These are phyloP conservation scores for Limnephilus marmoratus DNA, from an alignment of 2,888 invertebrate genomes.

Conservation along the genomic window DNA sequence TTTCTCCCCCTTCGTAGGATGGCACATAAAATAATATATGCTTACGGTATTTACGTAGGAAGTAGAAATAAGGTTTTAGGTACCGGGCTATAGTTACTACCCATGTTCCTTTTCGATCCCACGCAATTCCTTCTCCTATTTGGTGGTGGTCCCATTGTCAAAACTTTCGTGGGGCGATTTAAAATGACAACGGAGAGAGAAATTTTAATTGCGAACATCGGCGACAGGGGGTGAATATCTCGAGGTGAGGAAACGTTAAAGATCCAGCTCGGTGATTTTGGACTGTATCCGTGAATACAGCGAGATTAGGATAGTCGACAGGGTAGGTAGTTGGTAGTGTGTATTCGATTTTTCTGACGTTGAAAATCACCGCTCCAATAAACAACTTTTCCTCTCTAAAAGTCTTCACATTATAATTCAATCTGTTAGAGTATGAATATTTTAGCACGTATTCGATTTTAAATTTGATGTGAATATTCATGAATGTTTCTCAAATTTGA, in stretches of 20 bases:
- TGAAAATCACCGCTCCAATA: not conserved
- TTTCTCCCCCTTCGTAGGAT: not conserved
- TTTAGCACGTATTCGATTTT: too few relatives aligned
- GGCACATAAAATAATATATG: not conserved
- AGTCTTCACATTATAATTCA: too few relatives aligned
- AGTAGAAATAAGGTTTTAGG: not conserved
- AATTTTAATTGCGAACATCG: conserved; percentile 43
- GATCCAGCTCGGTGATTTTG: not conserved
- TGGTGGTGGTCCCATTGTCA: conserved; percentile 16
- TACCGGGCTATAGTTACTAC: not conserved
- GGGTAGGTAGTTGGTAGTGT: not conserved
- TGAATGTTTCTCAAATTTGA: too few relatives aligned
- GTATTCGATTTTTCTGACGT: not conserved
- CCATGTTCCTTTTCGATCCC: not conserved
- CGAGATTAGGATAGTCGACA: not conserved
- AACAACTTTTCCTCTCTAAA: too few relatives aligned
- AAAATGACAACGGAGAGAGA: conserved; percentile 24
- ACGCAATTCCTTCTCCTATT: not conserved
- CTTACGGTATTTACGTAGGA: not conserved
- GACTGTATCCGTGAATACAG: not conserved
- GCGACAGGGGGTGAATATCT: conserved; percentile 20
- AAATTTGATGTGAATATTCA: too few relatives aligned
- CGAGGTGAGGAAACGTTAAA: not conserved
- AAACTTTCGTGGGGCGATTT: conserved; percentile 14
- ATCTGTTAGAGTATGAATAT: too few relatives aligned